Evolutionary conservation across 2,113 vertebrate genomes (phyloP), one percentile per base, ranked within the genome.

Genomic region (Harpagus bidentatus): DNA sequence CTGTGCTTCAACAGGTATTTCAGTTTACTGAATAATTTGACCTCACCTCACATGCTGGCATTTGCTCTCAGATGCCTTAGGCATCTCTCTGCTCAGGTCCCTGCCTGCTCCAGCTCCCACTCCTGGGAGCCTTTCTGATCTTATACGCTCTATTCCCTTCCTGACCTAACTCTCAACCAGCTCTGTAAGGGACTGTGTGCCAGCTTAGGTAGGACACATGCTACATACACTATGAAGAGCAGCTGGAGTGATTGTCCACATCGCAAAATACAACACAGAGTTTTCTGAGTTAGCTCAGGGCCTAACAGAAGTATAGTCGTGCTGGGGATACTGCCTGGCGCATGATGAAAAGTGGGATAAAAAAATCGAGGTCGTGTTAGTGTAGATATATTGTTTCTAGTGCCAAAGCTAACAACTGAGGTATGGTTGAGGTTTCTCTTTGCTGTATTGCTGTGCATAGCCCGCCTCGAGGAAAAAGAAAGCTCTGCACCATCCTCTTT

Each of bases 281-380:
- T 61, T 91, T 83, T 59, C 29, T 61, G 29, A 40, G 40, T 38
- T 80, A 69, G 8, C 23, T 47, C 2, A 13, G 13, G 43, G 40
- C 40, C 13, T 71, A 61, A 17, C 6, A 55, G 42, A 48, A 79
- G 5, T n/a, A 53, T 5, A 56, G 8, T 26, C n/a, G 42, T 11
- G 32, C 7, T 63, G 26, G 13, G 18, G 18, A 69, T 53, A 61
- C 6, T 0, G 12, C 23, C 10, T 2, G 0, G 20, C 73, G 2
- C 14, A 5, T n/a, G 53, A 76, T 58, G 38, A 89, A 71, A 86
- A 88, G 7, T 0, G 0, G 15, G 25, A 42, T 25, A 23, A 86
- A 79, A 36, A 76, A 21, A 2, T 16, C 18, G 42, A 83, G n/a
- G n/a, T 67, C 26, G 2, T 7, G 36, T 70, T 61, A 69, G 65